Conservation (phyloP, 2,113 vertebrate genomes). For the Centropristis striata region DNA sequence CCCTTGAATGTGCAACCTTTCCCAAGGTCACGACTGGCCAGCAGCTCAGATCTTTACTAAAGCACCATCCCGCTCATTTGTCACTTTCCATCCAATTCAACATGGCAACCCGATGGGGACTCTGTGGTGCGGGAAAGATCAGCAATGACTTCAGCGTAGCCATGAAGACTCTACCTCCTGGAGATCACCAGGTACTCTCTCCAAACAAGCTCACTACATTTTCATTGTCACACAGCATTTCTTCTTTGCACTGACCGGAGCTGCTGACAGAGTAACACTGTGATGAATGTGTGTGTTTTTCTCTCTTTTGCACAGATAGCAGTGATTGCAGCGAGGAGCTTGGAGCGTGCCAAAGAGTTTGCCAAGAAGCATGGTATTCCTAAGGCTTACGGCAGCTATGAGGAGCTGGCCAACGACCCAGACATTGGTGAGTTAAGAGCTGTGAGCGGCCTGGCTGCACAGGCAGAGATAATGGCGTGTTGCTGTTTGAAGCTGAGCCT, state of each 20-base stretch:
- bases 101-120: slow-evolving; percentile 86
- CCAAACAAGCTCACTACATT: slow-evolving; percentile 8
- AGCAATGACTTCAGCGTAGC: slow-evolving; percentile 85
- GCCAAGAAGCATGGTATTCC: slow-evolving; percentile 81
- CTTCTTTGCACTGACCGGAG: background rate
- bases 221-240: slow-evolving; percentile 11
- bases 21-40: slow-evolving; percentile 64
- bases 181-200: slow-evolving; percentile 85
- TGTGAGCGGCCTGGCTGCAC: background rate
- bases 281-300: slow-evolving; percentile 18
- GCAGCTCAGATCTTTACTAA: slow-evolving; percentile 46
- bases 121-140: slow-evolving; percentile 86
- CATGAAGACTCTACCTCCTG: slow-evolving; percentile 79
- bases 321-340: slow-evolving; percentile 83
- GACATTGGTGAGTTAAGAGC: slow-evolving; percentile 78
- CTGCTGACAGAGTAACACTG: slow-evolving; percentile 3
- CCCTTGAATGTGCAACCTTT: slow-evolving; percentile 50
- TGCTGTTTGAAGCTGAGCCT: slow-evolving; percentile 18
- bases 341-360: slow-evolving; percentile 80
- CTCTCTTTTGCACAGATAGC: slow-evolving; percentile 72
- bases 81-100: slow-evolving; percentile 53
- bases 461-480: slow-evolving; percentile 5
- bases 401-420: slow-evolving; percentile 83
- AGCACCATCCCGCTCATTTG: slow-evolving; percentile 50
- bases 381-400: slow-evolving; percentile 84